Conservation (phyloP, 2,797 vertebrate genomes). For the Helarctos malayanus region DNA sequence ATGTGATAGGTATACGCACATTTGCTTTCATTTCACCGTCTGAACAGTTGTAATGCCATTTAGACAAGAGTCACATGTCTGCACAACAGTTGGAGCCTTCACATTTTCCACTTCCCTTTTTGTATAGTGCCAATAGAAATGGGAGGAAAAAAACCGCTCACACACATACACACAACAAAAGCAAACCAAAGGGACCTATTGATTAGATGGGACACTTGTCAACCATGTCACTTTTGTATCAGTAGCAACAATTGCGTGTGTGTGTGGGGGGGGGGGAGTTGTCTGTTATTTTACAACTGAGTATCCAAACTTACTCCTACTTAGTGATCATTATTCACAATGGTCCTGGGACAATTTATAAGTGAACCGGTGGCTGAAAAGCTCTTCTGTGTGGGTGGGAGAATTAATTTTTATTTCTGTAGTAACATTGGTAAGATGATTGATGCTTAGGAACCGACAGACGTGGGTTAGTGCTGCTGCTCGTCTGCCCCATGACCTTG, state of each 20-base stretch:
- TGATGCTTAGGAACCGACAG: conserved; percentile 41
- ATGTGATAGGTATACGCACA: conserved; percentile 64
- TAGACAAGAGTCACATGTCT: conserved; percentile 74
- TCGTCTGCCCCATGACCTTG: conserved; percentile 44
- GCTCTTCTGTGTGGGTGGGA: conserved; percentile 56
- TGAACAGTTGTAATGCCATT: conserved; percentile 71
- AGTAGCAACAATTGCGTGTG: background rate
- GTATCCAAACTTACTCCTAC: conserved; percentile 49
- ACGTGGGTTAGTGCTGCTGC: background rate
- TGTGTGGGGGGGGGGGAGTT: background rate
- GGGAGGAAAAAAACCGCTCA: background rate
- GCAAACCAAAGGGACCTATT: conserved; percentile 8
- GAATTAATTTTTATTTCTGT: conserved; percentile 53
- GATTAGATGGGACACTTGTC: background rate
- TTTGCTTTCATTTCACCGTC: conserved; percentile 79
- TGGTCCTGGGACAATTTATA: conserved; percentile 67
- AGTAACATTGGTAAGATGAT: conserved; percentile 56
- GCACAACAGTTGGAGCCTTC: conserved; percentile 62
- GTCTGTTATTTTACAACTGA: conserved; percentile 49
- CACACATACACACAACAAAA: background rate
- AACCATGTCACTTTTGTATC: background rate
- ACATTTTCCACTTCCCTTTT: conserved; percentile 79
- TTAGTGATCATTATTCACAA: conserved; percentile 69
- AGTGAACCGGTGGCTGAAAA: conserved; percentile 41
- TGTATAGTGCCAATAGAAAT: conserved; percentile 55